Evolutionary conservation across 2,888 invertebrate genomes (phyloP).

Genomic region (Trachelus stipa): DNA sequence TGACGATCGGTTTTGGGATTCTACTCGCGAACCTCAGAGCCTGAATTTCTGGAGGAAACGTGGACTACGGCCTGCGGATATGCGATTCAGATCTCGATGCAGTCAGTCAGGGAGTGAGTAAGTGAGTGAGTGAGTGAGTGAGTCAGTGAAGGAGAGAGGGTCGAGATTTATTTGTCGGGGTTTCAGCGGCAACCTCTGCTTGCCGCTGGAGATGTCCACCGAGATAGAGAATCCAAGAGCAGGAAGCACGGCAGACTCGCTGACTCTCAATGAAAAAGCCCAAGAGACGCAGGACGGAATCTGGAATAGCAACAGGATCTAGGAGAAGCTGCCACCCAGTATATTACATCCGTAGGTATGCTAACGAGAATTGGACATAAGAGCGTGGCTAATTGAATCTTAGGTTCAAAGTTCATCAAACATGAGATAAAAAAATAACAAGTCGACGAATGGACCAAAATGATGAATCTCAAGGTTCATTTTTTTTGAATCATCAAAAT

Average conservation of each 20-base stretch:
- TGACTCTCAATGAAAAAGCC: constrained; percentile 60
- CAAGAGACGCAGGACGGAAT: constrained; percentile 15
- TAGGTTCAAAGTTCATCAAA: not conserved
- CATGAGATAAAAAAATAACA: not conserved
- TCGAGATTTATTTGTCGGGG: constrained; percentile 57
- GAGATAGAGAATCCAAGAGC: constrained; percentile 56
- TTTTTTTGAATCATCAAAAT: not conserved
- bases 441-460: not conserved
- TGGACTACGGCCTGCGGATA: constrained; percentile 39
- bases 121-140: constrained; percentile 17
- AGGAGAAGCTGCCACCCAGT: not conserved
- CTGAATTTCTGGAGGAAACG: constrained; percentile 35
- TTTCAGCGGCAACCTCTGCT: constrained; percentile 40
- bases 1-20: constrained; percentile 31
- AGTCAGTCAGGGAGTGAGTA: constrained; percentile 38
- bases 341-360: not conserved
- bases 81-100: constrained; percentile 45
- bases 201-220: constrained; percentile 53
- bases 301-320: not conserved
- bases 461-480: not conserved
- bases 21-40: constrained; percentile 35
- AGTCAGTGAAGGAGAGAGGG: constrained; percentile 36
- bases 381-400: not conserved
- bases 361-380: not conserved
- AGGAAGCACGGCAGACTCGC: constrained; percentile 57